phyloP scores from a whole-genome alignment of 2,888 invertebrate species.

The Scrobipalpa costella region DNA sequence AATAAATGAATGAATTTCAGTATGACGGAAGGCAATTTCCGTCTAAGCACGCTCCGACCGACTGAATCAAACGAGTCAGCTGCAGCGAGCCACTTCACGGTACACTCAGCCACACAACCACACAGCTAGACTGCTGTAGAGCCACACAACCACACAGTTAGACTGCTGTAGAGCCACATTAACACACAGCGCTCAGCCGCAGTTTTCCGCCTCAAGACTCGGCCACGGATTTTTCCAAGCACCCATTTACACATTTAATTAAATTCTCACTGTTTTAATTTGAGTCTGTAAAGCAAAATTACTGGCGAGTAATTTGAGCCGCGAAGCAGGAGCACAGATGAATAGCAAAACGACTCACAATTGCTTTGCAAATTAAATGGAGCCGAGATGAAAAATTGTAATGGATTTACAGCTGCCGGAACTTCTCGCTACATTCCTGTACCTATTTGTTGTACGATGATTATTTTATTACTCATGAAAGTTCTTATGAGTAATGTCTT shows the following conservation, averaged over 20 bases:
- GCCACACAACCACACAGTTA: neutral
- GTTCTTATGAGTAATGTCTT: too few relatives aligned
- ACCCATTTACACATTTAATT: slow-evolving; percentile 76
- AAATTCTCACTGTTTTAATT: slow-evolving; percentile 76
- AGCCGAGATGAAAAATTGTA: slow-evolving; percentile 5
- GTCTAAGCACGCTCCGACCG: slow-evolving; percentile 3
- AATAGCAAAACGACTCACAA: slow-evolving; percentile 42
- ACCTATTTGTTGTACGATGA: too few relatives aligned
- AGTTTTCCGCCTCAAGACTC: slow-evolving; percentile 31
- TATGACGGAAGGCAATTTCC: slow-evolving; percentile 15
- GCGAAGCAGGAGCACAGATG: slow-evolving; percentile 40
- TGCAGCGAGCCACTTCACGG: slow-evolving; percentile 41
- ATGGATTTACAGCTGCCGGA: slow-evolving; percentile 25
- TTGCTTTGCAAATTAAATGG: slow-evolving; percentile 31
- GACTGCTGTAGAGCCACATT: neutral
- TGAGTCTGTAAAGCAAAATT: slow-evolving; percentile 67
- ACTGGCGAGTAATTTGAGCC: slow-evolving; percentile 53
- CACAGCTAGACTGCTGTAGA: neutral
- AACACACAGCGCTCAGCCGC: slow-evolving; percentile 28
- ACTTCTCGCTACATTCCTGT: neutral
- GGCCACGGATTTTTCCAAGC: slow-evolving; percentile 65
- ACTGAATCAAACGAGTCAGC: slow-evolving; percentile 52
- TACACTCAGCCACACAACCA: neutral
- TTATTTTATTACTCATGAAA: too few relatives aligned
- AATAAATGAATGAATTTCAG: slow-evolving; percentile 14